Percentiles rank a stretch among this genome's conserved stretches.
Evolutionary conservation across 2,113 vertebrate species (phyloP).

Genomic region (Ptilorrhoa leucosticta): DNA sequence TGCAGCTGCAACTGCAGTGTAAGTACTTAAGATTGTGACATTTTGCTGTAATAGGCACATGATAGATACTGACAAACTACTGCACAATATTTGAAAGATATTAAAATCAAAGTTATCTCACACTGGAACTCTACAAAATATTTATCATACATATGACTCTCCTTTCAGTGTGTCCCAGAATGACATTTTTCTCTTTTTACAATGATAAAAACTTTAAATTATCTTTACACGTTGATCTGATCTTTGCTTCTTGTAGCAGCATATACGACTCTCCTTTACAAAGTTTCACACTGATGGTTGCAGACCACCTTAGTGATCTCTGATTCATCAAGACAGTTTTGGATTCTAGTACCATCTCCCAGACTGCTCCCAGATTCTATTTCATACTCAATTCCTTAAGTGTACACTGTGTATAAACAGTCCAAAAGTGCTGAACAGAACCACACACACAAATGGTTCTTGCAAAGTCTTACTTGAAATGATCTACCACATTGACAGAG

Average conservation of each 20-base stretch:
- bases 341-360: background rate
- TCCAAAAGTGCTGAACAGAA: background rate
- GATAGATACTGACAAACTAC: background rate
- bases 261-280: rapidly evolving
- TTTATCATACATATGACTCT: background rate
- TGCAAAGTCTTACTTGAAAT: background rate
- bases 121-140: background rate
- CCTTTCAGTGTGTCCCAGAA: background rate
- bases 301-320: background rate
- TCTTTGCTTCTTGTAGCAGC: background rate
- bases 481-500: background rate
- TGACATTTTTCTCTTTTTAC: background rate
- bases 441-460: rapidly evolving
- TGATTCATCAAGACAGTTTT: background rate
- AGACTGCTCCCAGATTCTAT: background rate
- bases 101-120: background rate
- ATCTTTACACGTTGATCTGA: background rate
- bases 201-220: background rate
- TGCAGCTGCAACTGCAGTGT: background rate
- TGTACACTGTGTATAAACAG: background rate
- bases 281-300: background rate
- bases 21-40: background rate
- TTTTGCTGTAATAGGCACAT: background rate
- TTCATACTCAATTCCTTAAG: background rate
- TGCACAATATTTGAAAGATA: background rate